Evolutionary conservation across 2,113 vertebrate genomes (phyloP).

Genomic region (Phylloscopus whistleri): DNA sequence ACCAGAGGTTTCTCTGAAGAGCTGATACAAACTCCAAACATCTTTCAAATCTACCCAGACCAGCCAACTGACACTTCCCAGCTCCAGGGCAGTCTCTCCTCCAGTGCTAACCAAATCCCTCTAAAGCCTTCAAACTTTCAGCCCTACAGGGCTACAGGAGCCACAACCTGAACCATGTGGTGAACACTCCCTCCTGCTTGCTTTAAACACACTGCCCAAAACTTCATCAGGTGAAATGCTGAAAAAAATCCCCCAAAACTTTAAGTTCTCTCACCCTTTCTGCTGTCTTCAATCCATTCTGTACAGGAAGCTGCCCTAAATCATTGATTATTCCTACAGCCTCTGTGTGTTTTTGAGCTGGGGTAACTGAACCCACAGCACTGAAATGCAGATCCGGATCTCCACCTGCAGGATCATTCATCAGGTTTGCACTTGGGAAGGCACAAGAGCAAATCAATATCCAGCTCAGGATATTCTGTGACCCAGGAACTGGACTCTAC

Average conservation of each 20-base stretch:
- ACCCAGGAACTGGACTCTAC: not conserved
- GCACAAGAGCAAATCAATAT: not conserved
- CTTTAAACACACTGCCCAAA: not conserved
- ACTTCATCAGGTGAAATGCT: not conserved
- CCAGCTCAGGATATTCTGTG: not conserved
- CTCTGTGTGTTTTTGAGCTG: not conserved
- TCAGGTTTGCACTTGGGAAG: not conserved
- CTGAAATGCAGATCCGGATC: not conserved
- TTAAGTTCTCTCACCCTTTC: fast-evolving
- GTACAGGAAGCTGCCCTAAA: not conserved
- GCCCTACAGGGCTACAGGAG: not conserved
- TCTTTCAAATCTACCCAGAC: not conserved
- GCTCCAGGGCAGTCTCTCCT: not conserved
- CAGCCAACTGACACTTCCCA: fast-evolving
- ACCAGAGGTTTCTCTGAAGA: not conserved
- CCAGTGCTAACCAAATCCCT: not conserved
- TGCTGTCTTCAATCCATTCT: not conserved
- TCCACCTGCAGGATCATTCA: not conserved
- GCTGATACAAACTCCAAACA: not conserved
- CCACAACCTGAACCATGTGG: not conserved
- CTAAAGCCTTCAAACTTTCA: not conserved
- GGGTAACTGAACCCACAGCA: not conserved
- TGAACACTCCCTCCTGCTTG: not conserved
- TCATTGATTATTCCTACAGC: fast-evolving
- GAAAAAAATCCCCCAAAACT: fast-evolving